These are phyloP conservation scores for Lampropteryx suffumata DNA, from an alignment of 2,888 invertebrate species.

Conservation along the genomic window DNA sequence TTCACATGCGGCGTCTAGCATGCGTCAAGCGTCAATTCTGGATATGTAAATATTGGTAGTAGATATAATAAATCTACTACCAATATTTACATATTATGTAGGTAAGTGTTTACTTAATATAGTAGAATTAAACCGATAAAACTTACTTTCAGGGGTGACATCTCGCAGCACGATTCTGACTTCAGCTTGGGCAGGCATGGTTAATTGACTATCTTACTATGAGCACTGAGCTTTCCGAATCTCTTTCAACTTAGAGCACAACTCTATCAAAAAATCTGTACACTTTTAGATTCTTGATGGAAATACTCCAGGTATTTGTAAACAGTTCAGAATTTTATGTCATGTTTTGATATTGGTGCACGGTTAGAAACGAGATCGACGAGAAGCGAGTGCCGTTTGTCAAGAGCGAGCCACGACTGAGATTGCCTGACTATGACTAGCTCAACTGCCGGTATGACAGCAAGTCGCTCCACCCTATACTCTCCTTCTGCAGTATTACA, in stretches of 20 bases:
- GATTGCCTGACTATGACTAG: constrained; percentile 1
- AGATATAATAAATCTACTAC: too few relatives aligned
- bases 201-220: constrained; percentile 31
- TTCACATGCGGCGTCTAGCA: neutral
- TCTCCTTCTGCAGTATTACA: constrained; percentile 6
- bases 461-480: constrained; percentile 3
- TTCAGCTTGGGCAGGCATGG: constrained; percentile 70
- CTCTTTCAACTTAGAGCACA: constrained; percentile 14
- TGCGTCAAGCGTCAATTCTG: too few relatives aligned
- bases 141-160: constrained; percentile 75
- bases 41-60: too few relatives aligned
- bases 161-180: constrained; percentile 63
- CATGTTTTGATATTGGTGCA: constrained; percentile 37
- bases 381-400: constrained; percentile 35
- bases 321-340: constrained; percentile 36
- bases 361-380: constrained; percentile 7
- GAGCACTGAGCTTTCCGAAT: constrained; percentile 25
- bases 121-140: too few relatives aligned
- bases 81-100: too few relatives aligned
- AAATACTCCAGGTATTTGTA: neutral
- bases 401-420: constrained; percentile 40
- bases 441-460: neutral
- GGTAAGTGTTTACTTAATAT: too few relatives aligned
- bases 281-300: neutral
- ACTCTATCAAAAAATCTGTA: neutral